phyloP scores from a whole-genome alignment of 2,888 invertebrate genomes.

The Muschampia plurimacula region DNA sequence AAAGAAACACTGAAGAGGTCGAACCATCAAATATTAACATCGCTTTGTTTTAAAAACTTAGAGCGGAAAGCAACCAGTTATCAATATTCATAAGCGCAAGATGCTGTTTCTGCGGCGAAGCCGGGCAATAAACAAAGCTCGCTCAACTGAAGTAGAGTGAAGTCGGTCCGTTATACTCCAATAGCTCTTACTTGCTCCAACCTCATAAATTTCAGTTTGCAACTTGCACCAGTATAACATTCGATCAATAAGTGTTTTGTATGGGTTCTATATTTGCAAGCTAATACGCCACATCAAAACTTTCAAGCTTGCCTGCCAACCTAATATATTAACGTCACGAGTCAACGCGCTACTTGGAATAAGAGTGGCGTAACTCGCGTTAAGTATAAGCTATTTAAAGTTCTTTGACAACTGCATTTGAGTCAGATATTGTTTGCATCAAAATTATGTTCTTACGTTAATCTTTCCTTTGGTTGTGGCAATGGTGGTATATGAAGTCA shows the following conservation, averaged over 20 bases:
- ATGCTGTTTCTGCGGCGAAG: conserved; percentile 68
- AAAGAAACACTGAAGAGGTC: conserved; percentile 54
- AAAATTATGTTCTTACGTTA: background rate
- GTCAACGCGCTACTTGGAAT: conserved; percentile 14
- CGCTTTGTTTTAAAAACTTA: conserved; percentile 71
- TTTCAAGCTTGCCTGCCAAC: conserved; percentile 68
- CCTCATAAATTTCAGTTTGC: conserved; percentile 84
- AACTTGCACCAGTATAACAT: conserved; percentile 79
- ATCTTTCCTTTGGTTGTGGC: conserved; percentile 50
- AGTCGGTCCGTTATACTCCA: conserved; percentile 58
- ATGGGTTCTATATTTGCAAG: conserved; percentile 84
- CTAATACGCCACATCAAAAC: conserved; percentile 81
- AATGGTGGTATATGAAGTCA: conserved; percentile 59
- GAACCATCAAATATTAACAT: conserved; percentile 64
- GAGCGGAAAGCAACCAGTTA: conserved; percentile 69
- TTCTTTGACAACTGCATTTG: background rate
- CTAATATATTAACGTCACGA: conserved; percentile 72
- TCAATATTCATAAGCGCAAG: conserved; percentile 82
- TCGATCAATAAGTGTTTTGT: conserved; percentile 84
- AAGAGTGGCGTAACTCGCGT: conserved; percentile 7
- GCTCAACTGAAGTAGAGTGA: conserved; percentile 64
- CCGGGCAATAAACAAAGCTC: conserved; percentile 80
- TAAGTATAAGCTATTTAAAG: conserved; percentile 17
- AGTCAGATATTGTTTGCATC: conserved; percentile 3
- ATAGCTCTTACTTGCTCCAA: conserved; percentile 71